Percentiles rank a stretch among this genome's conserved stretches.
Evolutionary conservation across 2,113 vertebrate genomes (phyloP).

Genomic region (Dromas ardeola): DNA sequence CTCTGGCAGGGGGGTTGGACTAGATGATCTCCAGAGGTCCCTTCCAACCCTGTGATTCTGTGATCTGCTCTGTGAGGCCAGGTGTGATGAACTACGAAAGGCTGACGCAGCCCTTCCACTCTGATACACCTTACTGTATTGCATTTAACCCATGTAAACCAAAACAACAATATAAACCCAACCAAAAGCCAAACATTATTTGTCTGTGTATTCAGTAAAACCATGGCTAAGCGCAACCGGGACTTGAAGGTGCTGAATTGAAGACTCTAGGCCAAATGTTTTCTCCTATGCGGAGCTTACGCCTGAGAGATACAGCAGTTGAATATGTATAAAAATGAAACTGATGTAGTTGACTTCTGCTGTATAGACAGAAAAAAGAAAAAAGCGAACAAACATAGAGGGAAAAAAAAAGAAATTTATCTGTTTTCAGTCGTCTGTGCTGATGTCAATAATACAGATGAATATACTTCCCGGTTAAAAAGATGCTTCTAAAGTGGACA

Average conservation of each 20-base stretch:
- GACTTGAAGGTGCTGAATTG: neutral
- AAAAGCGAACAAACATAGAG: neutral
- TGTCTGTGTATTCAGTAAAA: neutral
- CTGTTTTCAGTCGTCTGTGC: neutral
- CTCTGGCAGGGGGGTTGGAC: no score
- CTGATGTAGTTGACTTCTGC: neutral
- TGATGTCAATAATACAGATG: neutral
- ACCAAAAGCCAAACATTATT: fast-evolving
- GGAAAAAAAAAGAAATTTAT: neutral
- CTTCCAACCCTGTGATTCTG: no score
- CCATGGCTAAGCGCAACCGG: neutral
- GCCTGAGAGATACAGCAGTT: neutral
- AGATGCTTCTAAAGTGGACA: neutral
- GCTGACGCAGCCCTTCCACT: neutral
- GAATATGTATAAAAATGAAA: neutral
- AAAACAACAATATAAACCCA: neutral
- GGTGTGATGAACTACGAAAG: neutral
- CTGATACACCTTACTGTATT: neutral
- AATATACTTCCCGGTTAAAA: neutral
- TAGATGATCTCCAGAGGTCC: no score
- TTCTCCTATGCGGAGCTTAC: neutral
- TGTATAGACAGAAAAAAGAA: neutral
- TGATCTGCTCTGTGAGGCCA: neutral
- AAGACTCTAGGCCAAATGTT: neutral
- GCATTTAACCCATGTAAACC: neutral